These are phyloP conservation scores for Cettia cetti DNA, from an alignment of 2,113 vertebrate genomes.

Conservation along the genomic window DNA sequence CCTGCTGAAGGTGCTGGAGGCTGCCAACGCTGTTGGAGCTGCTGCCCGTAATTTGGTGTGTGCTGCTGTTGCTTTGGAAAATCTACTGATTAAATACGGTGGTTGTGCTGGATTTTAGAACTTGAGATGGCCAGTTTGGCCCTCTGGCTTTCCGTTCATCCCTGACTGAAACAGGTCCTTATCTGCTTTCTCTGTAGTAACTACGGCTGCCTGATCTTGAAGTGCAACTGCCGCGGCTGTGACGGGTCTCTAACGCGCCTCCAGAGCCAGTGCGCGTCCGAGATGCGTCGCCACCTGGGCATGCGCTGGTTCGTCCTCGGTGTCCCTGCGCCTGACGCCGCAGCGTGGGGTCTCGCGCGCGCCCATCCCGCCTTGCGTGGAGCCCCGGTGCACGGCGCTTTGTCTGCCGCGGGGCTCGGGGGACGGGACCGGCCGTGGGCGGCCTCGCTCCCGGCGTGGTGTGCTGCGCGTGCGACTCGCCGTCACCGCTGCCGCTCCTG, in stretches of 20 bases:
- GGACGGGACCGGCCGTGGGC: neutral
- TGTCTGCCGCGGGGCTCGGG: neutral
- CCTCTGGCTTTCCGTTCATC: neutral
- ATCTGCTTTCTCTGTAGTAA: neutral
- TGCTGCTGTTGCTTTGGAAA: neutral
- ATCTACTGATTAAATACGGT: neutral
- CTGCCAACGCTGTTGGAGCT: neutral
- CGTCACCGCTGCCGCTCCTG: neutral
- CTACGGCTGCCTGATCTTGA: neutral
- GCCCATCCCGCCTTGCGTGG: neutral
- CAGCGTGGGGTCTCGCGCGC: neutral
- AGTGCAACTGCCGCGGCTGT: rapidly evolving
- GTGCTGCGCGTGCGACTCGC: neutral
- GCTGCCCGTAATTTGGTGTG: neutral
- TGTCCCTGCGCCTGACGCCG: neutral
- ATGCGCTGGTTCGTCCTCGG: neutral
- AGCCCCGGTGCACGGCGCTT: neutral
- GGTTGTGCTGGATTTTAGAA: neutral
- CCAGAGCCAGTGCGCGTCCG: neutral
- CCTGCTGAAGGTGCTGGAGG: neutral
- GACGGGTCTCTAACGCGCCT: too few species aligned
- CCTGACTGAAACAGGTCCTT: neutral
- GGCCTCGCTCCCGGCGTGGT: neutral
- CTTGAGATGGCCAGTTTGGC: neutral
- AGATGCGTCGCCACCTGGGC: neutral